Base-by-base conservation (phyloP, 2,113 vertebrate genomes). In the Halcyon senegalensis region DNA sequence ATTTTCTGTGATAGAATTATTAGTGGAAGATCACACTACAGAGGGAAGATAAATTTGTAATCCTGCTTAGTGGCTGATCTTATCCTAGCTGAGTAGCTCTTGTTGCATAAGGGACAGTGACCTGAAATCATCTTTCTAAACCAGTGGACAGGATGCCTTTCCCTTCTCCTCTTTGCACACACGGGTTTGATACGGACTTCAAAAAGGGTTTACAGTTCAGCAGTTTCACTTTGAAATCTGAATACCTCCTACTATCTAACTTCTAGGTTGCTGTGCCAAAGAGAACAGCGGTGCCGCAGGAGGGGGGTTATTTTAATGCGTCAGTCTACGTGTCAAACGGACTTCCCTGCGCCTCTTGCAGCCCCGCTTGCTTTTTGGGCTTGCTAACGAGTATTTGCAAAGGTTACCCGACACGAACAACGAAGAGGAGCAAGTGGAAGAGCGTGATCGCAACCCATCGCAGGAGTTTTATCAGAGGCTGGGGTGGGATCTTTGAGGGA, bases 71-170 rank as follows among this genome's bases (percentile, higher is more conserved):
- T 30, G 81, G 77, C 46, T 91, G 92, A 91, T 95, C 91, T 95
- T 91, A 92, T 66, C 89, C 41, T 48, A 48, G 84, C 84, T 55
- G 89, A 92, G 89, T 83, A 66, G 62, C 89, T 91, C 67, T 75
- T 1, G 30, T 94, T 95, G 72, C 93, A 18, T 95, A 96, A 96
- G 89, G 87, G 78, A 91, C 70, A 73, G 92, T 94, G 94, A 96
- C 95, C 89, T 95, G 74, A 94, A 77, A 95, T 70, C 11, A 21
- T 89, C 77, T 78, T 66, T 78, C 76, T 43, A 79, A 89, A 28
- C 43, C 11, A 1, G 27, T 0, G 0, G 89, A 27, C 20, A 37
- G 53, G 63, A 33, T 63, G 74, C 78, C 37, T 90, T 94, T 84
- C 86, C 35, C 58, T 84, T 58, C 58, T 79, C 64, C 33, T 4